Base-by-base conservation (phyloP, 2,113 vertebrate species). In the Phylloscopus trochiloides region DNA sequence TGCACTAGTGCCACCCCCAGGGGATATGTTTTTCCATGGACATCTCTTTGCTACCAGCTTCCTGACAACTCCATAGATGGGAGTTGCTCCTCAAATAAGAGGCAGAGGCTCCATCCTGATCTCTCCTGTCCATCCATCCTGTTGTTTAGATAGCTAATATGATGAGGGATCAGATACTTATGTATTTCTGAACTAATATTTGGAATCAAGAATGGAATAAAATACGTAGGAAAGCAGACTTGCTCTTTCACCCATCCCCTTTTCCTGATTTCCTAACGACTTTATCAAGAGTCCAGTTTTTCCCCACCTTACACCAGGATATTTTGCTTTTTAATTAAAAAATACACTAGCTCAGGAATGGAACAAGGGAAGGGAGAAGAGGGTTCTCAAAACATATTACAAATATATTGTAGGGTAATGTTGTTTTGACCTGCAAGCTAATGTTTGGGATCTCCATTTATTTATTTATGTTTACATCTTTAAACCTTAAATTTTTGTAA, bases 1-100 rank as follows among this genome's bases (percentile, higher is more conserved):
- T 0, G 29, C 8, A 4, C 16, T 59, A 51, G 43, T 25, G 28
- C 32, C 3, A 4, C 19, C 17, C 10, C 19, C 1, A 5, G 15
- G 19, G 43, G 2, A 48, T 45, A 17, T 62, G 9, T 68, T 91
- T 86, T 74, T 50, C 28, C 28, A 40, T 12, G 11, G 54, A 19
- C 28, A 11, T n/a, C 26, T 83, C 57, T 66, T 77, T 65, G 24
- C 63, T 67, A 6, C 16, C 47, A 65, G 13, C 24, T 55, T 79
- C 76, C 24, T 47, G 38, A 78, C 8, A 47, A 4, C 28, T 66
- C 61, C 8, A 1, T 9, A 48, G 32, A 72, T 9, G 18, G 8
- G 19, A 63, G 12, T 36, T 71, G 20, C 34, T 78, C 38, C 29
- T 73, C 10, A 36, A n/a, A 4, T 54, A 54, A 71, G 43, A 84